Conservation (phyloP, 2,888 invertebrate species). For the Chrysolina americana region DNA sequence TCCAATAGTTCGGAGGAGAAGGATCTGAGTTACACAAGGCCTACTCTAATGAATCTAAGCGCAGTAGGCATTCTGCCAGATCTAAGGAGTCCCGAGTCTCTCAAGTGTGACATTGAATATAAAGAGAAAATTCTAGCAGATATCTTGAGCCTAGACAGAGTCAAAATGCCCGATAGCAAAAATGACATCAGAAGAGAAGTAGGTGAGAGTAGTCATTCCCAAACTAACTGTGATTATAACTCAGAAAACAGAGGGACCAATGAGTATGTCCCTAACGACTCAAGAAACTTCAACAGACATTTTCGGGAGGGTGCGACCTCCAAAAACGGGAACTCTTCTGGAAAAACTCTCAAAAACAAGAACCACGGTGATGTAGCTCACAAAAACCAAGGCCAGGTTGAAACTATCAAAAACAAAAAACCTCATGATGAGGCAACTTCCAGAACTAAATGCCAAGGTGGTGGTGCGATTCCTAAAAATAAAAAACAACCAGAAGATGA, state of each 20-base stretch:
- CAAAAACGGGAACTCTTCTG: background rate
- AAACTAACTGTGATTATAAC: constrained; percentile 31
- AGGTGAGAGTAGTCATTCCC: constrained; percentile 12
- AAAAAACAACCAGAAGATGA: background rate
- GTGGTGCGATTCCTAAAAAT: background rate
- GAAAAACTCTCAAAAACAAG: background rate
- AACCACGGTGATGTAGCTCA: background rate
- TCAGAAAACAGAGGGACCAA: background rate
- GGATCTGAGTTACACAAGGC: constrained; percentile 59
- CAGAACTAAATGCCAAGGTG: background rate
- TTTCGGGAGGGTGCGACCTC: background rate
- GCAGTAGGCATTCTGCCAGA: constrained; percentile 71
- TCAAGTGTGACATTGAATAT: constrained; percentile 80
- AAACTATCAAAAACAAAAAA: background rate
- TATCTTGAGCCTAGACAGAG: constrained; percentile 75
- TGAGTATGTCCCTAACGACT: background rate
- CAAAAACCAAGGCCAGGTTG: background rate
- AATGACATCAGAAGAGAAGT: constrained; percentile 26
- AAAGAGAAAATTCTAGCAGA: constrained; percentile 83
- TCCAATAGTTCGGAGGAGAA: constrained; percentile 64
- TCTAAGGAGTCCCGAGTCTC: constrained; percentile 75
- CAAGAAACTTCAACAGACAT: background rate
- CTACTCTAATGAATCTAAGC: constrained; percentile 71
- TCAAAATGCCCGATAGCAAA: constrained; percentile 51
- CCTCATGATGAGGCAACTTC: background rate